Evolutionary conservation across 2,797 vertebrate genomes (phyloP).

Genomic region (Sebastes oblongus): DNA sequence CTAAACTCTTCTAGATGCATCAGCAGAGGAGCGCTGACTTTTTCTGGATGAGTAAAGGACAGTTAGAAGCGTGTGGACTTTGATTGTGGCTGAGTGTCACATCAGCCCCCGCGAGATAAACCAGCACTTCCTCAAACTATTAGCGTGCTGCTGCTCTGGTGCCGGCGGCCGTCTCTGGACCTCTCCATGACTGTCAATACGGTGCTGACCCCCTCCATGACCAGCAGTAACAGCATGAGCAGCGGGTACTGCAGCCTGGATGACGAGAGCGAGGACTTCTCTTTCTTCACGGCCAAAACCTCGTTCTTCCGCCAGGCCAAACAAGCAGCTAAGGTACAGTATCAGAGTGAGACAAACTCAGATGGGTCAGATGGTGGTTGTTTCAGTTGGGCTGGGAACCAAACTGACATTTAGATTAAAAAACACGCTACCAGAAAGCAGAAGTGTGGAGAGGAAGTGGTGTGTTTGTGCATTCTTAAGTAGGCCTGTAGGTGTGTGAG

Average conservation of each 20-base stretch:
- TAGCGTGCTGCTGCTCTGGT: constrained; percentile 1
- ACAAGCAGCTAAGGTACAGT: constrained; percentile 77
- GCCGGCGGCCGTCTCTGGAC: background rate
- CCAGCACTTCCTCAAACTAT: constrained; percentile 46
- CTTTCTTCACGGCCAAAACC: constrained; percentile 97
- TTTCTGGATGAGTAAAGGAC: constrained; percentile 39
- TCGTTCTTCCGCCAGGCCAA: constrained; percentile 87
- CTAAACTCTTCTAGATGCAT: constrained; percentile 42
- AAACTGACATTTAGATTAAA: constrained; percentile 15
- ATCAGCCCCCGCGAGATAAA: background rate
- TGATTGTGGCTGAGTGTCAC: constrained; percentile 34
- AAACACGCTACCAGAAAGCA: constrained; percentile 51
- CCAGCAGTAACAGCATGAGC: constrained; percentile 96
- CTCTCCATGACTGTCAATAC: constrained; percentile 71
- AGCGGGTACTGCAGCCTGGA: constrained; percentile 98
- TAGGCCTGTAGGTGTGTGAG: constrained; percentile 47
- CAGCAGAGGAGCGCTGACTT: constrained; percentile 30
- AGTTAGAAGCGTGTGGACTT: constrained; percentile 16
- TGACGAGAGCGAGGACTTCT: constrained; percentile 89
- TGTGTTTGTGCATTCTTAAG: constrained; percentile 17
- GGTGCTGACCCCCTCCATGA: constrained; percentile 80
- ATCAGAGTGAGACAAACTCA: background rate
- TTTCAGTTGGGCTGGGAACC: background rate
- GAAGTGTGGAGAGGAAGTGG: constrained; percentile 73
- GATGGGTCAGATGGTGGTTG: background rate